Base-by-base conservation (phyloP, 2,113 vertebrate genomes). In the Lota lota region DNA sequence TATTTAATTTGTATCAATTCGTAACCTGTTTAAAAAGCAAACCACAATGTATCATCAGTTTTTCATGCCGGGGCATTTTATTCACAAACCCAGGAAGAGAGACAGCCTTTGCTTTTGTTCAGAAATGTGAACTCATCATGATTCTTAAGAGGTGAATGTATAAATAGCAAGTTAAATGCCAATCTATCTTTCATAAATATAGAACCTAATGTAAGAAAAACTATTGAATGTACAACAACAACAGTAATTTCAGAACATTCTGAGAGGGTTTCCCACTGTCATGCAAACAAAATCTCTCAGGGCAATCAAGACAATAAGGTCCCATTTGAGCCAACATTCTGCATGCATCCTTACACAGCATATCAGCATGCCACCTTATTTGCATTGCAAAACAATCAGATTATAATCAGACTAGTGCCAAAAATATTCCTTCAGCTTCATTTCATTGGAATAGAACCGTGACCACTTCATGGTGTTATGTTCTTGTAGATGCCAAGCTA, bases 281-380 rank as follows among this genome's bases (percentile, higher is more conserved):
- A 87, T 85, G 83, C 87, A 87, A 85, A 74, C 65, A 74, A 77
- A 87, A 87, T 87, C 83, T 87, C 77, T 73, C 73, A 33, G 64
- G 83, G 80, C 80, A 77, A 63, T 77, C 57, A 58, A 88, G 83
- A 81, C 78, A 81, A 88, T 33, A 11, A 70, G 40, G 77, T 74
- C 19, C 73, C 28, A 40, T 78, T 22, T 70, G 68, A 69, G 67
- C 78, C 50, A 66, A 73, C 71, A 79, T 61, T 53, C 72, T n/a
- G 50, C 84, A 78, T 82, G 83, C 84, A 66, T 77, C 65, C 28
- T 22, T 16, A 18, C 69, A 14, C 33, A 15, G 59, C 78, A 76
- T 68, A 68, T 69, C 58, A 59, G 47, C 84, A 85, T 86, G 77
- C 79, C 51, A 56, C 50, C 14, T 15, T 22, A 16, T 68, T 61